phyloP scores from a whole-genome alignment of 2,113 vertebrate genomes.

The Rallus limicola region DNA sequence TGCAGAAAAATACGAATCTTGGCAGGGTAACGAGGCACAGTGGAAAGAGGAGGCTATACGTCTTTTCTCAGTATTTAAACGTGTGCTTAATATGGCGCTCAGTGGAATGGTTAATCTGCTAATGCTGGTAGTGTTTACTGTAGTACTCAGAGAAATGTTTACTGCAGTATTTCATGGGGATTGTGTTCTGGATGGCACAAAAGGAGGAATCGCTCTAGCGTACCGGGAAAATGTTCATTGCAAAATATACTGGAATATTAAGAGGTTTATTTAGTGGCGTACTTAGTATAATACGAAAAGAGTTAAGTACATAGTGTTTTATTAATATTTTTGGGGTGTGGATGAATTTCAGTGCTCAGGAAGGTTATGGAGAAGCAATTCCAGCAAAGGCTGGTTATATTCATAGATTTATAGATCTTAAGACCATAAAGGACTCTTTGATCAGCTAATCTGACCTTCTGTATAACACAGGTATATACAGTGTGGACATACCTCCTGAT shows the following conservation, averaged over 20 bases:
- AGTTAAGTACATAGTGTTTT: constrained; percentile 60
- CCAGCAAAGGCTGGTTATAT: constrained; percentile 59
- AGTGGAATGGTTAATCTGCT: constrained; percentile 80
- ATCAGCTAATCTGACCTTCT: constrained; percentile 70
- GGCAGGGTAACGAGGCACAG: constrained; percentile 72
- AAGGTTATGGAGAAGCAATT: constrained; percentile 64
- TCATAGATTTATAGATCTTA: constrained; percentile 69
- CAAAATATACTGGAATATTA: constrained; percentile 76
- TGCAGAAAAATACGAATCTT: constrained; percentile 66
- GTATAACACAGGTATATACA: constrained; percentile 65
- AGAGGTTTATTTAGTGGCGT: constrained; percentile 73
- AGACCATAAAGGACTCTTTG: constrained; percentile 66
- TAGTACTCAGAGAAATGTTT: constrained; percentile 78
- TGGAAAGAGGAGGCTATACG: constrained; percentile 66
- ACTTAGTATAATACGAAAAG: constrained; percentile 67
- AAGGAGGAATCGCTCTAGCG: constrained; percentile 75
- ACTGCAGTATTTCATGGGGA: constrained; percentile 78
- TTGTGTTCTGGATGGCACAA: constrained; percentile 76
- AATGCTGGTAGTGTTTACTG: constrained; percentile 76
- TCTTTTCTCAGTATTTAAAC: constrained; percentile 78
- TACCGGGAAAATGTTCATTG: constrained; percentile 73
- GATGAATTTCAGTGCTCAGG: constrained; percentile 52
- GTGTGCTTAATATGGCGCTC: constrained; percentile 78
- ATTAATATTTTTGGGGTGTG: constrained; percentile 71
- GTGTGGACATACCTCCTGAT: constrained; percentile 64